Conservation (phyloP, 30 jellyfish, hydroid and myxozoan genomes). For the Turritopsis dohrnii region DNA sequence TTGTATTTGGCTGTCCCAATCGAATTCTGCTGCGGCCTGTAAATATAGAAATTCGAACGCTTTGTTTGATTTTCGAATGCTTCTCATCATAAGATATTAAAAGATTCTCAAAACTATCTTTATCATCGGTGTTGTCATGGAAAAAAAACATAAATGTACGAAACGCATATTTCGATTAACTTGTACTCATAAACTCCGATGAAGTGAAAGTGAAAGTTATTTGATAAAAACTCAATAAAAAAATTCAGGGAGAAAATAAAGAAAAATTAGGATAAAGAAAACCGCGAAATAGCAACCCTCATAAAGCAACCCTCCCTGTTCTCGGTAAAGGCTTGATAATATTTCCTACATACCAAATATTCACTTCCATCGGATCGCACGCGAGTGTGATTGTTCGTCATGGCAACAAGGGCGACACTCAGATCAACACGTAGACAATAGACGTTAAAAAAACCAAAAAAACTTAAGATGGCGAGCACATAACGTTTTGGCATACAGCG, state of each 20-base stretch:
- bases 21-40: slow-evolving; percentile 88
- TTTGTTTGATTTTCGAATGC: no score
- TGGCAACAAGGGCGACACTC: slow-evolving; percentile 93
- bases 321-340: background rate
- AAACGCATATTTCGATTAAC: no score
- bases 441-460: slow-evolving; percentile 85
- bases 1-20: slow-evolving; percentile 80
- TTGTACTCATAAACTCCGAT: no score
- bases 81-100: no score
- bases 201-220: no score
- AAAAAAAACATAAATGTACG: no score
- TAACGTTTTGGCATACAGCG: slow-evolving; percentile 82
- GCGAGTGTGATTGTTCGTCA: slow-evolving; percentile 83
- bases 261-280: background rate
- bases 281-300: no score
- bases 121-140: no score
- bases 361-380: slow-evolving; percentile 66
- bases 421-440: slow-evolving; percentile 89
- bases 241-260: no score
- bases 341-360: slow-evolving; percentile 49
- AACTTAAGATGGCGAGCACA: slow-evolving; percentile 68
- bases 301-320: no score
- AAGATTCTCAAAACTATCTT: no score
- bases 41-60: background rate
- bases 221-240: no score